phyloP scores from a whole-genome alignment of 2,797 vertebrate species.

The Danionella dracula region DNA sequence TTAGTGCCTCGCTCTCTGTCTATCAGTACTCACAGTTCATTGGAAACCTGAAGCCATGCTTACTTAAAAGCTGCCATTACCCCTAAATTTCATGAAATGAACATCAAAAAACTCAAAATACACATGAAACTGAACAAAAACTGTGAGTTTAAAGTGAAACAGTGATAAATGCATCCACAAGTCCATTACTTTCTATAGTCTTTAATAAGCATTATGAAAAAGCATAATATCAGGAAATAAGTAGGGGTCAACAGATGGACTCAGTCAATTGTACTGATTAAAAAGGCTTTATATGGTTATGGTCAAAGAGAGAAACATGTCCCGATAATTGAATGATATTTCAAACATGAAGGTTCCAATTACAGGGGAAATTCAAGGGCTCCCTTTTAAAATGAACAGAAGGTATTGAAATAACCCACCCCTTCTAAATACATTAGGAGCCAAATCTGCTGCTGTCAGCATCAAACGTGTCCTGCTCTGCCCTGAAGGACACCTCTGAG shows the following conservation, averaged over 20 bases:
- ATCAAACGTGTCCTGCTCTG: neutral
- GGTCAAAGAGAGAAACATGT: neutral
- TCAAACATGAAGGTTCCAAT: neutral
- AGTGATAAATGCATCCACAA: too few relatives aligned
- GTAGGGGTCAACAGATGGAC: neutral
- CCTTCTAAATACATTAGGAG: slow-evolving; percentile 21
- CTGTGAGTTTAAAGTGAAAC: too few relatives aligned
- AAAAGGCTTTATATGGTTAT: too few relatives aligned
- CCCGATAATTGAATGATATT: neutral
- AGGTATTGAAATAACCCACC: neutral
- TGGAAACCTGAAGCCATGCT: neutral
- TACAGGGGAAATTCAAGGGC: neutral
- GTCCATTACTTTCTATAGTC: too few relatives aligned
- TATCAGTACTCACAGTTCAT: slow-evolving; percentile 1
- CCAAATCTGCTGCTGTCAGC: slow-evolving; percentile 16
- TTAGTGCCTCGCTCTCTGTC: neutral
- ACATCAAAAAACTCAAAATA: neutral
- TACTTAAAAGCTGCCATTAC: neutral
- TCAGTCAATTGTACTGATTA: neutral
- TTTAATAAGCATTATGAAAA: too few relatives aligned
- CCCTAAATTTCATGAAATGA: neutral
- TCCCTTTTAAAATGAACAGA: slow-evolving; percentile 25
- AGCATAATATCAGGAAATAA: too few relatives aligned
- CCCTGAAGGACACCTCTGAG: neutral
- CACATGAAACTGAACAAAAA: neutral